phyloP scores from a whole-genome alignment of 2,888 invertebrate species.

The Chelonus formosanus region DNA sequence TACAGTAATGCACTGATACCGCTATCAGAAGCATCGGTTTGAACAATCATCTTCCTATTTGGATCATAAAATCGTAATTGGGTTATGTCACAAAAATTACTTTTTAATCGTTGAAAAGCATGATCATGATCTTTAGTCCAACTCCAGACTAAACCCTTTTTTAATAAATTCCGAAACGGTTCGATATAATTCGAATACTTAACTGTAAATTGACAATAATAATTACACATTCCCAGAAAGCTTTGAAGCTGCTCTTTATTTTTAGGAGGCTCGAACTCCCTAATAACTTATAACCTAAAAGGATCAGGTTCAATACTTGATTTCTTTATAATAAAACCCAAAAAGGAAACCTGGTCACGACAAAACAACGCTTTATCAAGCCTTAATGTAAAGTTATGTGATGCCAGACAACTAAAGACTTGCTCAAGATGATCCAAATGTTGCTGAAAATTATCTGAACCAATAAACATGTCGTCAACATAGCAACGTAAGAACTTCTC shows the following conservation, averaged over 20 bases:
- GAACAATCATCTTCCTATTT: slow-evolving; percentile 32
- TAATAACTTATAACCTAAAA: slow-evolving; percentile 37
- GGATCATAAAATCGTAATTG: slow-evolving; percentile 28
- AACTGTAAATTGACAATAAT: slow-evolving; percentile 31
- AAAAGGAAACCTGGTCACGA: no score
- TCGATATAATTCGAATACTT: slow-evolving; percentile 18
- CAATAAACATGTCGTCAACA: no score
- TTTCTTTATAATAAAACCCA: no score
- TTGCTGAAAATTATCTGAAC: no score
- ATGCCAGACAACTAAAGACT: no score
- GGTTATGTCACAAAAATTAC: slow-evolving; percentile 26
- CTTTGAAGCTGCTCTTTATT: slow-evolving; percentile 43
- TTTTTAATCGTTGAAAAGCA: slow-evolving; percentile 33
- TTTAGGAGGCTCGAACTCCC: slow-evolving; percentile 41
- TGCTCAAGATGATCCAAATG: no score
- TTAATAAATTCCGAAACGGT: slow-evolving; percentile 32
- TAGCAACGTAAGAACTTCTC: no score
- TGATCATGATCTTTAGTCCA: slow-evolving; percentile 32
- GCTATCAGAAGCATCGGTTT: no score
- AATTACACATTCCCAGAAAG: slow-evolving; percentile 37
- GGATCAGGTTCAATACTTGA: slow-evolving; percentile 14
- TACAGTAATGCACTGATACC: no score
- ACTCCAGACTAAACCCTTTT: slow-evolving; percentile 19
- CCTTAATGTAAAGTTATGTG: no score
- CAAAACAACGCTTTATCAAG: no score